phyloP scores from a whole-genome alignment of 1,140 invertebrate genomes.

The Lordiphosa stackelbergi region DNA sequence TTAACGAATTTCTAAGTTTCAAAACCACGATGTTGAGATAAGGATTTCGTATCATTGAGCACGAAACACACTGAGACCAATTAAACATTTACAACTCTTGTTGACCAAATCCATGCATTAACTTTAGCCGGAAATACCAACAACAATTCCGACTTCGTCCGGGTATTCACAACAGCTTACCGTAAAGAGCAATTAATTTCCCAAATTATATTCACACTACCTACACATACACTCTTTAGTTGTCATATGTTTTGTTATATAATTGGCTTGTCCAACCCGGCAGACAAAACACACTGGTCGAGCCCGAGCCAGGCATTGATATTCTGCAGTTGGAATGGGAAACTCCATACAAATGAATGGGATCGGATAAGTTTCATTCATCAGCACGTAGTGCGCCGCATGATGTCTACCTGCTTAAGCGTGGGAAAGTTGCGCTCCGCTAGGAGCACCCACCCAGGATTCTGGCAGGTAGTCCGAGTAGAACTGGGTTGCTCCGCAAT shows the following conservation, averaged over 20 bases:
- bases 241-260: conserved; percentile 75
- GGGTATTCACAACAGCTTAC: conserved; percentile 49
- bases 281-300: conserved; percentile 40
- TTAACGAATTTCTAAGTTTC: too few species aligned
- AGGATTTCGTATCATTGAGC: not conserved
- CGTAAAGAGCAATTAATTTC: conserved; percentile 68
- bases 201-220: conserved; percentile 42
- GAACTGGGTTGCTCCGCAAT: conserved; percentile 71
- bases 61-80: conserved; percentile 1
- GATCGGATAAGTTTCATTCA: conserved; percentile 53
- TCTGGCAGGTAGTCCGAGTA: conserved; percentile 32
- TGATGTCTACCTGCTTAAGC: conserved; percentile 60
- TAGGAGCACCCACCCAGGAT: conserved; percentile 3
- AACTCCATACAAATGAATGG: conserved; percentile 48
- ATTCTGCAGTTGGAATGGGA: conserved; percentile 23
- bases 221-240: conserved; percentile 25
- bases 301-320: conserved; percentile 34
- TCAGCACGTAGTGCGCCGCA: conserved; percentile 42
- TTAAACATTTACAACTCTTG: conserved; percentile 19
- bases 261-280: conserved; percentile 65
- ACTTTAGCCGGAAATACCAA: conserved; percentile 45
- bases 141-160: conserved; percentile 6
- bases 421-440: conserved; percentile 56
- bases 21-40: too few species aligned
- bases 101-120: conserved; percentile 33